Percentiles rank a stretch among this genome's conserved stretches.
These are phyloP conservation scores for Pterophyllum scalare DNA, from an alignment of 2,113 vertebrate species.

Conservation along the genomic window DNA sequence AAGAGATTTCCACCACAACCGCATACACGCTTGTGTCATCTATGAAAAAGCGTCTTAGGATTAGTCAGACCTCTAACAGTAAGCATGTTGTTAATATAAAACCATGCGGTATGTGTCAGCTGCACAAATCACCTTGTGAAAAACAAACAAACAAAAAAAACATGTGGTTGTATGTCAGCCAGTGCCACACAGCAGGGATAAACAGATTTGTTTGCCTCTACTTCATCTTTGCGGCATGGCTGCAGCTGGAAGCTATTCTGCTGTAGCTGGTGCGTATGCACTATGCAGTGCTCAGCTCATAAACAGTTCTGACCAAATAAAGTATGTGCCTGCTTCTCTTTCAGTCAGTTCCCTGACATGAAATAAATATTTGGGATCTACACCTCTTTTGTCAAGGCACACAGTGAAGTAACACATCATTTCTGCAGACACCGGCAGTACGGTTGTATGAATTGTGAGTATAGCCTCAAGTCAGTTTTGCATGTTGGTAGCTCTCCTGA, in stretches of 20 bases:
- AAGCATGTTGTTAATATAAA: conserved; percentile 53
- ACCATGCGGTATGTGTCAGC: conserved; percentile 23
- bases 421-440: background rate
- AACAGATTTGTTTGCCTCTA: conserved; percentile 51
- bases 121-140: conserved; percentile 28
- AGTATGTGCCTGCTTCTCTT: conserved; percentile 35
- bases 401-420: conserved; percentile 34
- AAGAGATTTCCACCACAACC: conserved; percentile 47
- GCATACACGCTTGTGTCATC: conserved; percentile 54
- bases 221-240: conserved; percentile 19
- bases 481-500: conserved; percentile 12
- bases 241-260: conserved; percentile 40
- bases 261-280: conserved; percentile 7
- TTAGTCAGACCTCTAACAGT: conserved; percentile 58
- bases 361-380: conserved; percentile 45
- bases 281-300: conserved; percentile 4
- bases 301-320: conserved; percentile 58
- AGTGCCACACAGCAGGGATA: conserved; percentile 23
- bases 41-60: conserved; percentile 68
- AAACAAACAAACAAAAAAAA: conserved; percentile 38
- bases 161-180: conserved; percentile 17
- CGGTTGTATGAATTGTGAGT: conserved; percentile 33
- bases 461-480: conserved; percentile 30
- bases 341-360: conserved; percentile 11
- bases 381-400: conserved; percentile 21